A percentile compares a stretch with the other conserved stretches of the same genome.
Conservation (phyloP, 2,797 vertebrate genomes). For the Microhierax caerulescens region DNA sequence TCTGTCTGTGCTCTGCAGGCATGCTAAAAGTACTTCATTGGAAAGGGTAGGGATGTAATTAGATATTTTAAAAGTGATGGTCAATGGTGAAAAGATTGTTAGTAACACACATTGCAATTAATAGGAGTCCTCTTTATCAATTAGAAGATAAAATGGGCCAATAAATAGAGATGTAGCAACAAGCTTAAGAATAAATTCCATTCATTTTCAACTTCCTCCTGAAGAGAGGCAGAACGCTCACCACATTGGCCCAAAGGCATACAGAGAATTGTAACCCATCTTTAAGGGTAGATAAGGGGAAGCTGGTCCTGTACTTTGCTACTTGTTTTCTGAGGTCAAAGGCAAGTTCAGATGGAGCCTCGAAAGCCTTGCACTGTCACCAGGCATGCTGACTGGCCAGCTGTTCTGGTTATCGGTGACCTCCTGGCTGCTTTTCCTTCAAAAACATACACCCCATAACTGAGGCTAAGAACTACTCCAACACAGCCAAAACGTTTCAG, state of each 20-base stretch:
- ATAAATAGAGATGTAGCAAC: neutral
- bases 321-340: neutral
- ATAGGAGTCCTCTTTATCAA: neutral
- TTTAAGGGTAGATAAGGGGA: neutral
- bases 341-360: neutral
- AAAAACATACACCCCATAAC: accelerated
- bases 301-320: neutral
- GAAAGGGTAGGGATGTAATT: neutral
- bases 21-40: neutral
- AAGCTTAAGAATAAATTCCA: neutral
- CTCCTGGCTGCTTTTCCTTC: neutral
- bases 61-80: neutral
- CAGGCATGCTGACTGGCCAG: neutral
- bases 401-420: neutral
- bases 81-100: neutral
- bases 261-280: neutral
- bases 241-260: neutral
- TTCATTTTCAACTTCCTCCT: neutral
- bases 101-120: neutral
- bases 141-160: neutral
- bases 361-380: accelerated
- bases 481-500: neutral
- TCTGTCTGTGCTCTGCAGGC: neutral
- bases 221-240: neutral
- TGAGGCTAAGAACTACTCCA: neutral